These are phyloP conservation scores for Iguana delicatissima DNA, from an alignment of 2,797 vertebrate genomes.

Conservation along the genomic window DNA sequence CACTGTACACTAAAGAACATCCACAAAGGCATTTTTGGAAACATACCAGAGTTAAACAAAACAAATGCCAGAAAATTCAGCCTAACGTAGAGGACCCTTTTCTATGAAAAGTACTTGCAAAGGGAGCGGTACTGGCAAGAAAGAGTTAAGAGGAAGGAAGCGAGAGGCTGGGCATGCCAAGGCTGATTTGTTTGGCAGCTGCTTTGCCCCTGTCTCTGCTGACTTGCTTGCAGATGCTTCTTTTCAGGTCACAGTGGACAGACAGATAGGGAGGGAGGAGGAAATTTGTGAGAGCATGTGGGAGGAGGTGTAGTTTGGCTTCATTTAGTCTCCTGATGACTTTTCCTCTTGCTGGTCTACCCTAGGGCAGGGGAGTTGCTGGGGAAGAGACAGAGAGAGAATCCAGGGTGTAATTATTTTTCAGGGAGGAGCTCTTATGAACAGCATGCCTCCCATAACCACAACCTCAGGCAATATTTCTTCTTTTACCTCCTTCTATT, in stretches of 20 bases:
- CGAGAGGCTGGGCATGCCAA: slow-evolving; percentile 44
- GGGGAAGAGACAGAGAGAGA: not conserved
- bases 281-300: not conserved
- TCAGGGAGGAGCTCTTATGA: slow-evolving; percentile 34
- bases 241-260: slow-evolving; percentile 56
- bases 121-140: not conserved
- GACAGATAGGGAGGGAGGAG: not conserved
- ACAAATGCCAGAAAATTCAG: not conserved
- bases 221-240: slow-evolving; percentile 69
- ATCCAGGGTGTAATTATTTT: slow-evolving; percentile 39
- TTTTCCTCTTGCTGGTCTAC: slow-evolving; percentile 4
- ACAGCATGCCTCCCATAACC: slow-evolving; percentile 29
- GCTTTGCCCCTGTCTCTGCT: slow-evolving; percentile 57
- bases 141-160: slow-evolving; percentile 60
- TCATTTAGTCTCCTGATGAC: slow-evolving; percentile 36
- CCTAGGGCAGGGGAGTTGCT: slow-evolving; percentile 16
- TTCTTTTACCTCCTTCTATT: not conserved
- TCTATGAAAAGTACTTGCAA: not conserved
- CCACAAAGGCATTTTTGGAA: not conserved
- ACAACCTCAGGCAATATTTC: slow-evolving; percentile 22
- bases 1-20: not conserved
- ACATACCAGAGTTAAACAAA: not conserved
- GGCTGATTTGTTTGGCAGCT: slow-evolving; percentile 12
- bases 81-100: not conserved
- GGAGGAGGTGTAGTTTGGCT: slow-evolving; percentile 9